Evolutionary conservation across 2,113 vertebrate species (phyloP), one percentile per base, ranked within the genome.

Genomic region (Sinocyclocheilus anshuiensis): DNA sequence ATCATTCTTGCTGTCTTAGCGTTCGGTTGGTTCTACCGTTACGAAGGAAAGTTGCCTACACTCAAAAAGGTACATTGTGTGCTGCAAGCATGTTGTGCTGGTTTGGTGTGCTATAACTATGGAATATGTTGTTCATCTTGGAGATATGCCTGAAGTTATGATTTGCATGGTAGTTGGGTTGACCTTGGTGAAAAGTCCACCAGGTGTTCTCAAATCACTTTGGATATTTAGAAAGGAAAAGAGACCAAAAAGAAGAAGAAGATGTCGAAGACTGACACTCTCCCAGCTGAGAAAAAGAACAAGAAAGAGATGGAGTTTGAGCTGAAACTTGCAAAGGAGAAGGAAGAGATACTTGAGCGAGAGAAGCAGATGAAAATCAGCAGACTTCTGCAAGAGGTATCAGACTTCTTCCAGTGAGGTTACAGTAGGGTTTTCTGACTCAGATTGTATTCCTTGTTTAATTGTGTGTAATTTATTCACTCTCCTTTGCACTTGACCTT

Each of bases 301-400:
- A 99, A 99, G 92, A 99, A 99, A 92, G 96, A 99, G 91, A 95
- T 99, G 95, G 98, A 99, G 88, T 99, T 97, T 94, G 97, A 99
- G 91, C 94, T 97, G 93, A 98, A 98, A 87, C 96, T 99, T 77
- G 97, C 97, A 89, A 97, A 95, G 90, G 98, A 99, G 92, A 99
- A 99, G 89, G 98, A 99, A 92, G 98, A 96, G 90, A 98, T 97
- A 95, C 55, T 97, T 86, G 97, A 99, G 87, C 96, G 95, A 86
- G 98, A 99, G 93, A 99, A 99, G 84, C 98, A 99, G 61, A 94
- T 99, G 84, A 99, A 99, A 94, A 99, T 99, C 94, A 99, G 96
- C 91, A 95, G 98, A 61, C 96, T 99, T 26, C 97, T 99, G 53
- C 98, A 99, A 94, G 98, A 99, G 98, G 98, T 99, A 97, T 0